Conservation (phyloP, 2,797 vertebrate genomes). For the Dicrostonyx torquatus region DNA sequence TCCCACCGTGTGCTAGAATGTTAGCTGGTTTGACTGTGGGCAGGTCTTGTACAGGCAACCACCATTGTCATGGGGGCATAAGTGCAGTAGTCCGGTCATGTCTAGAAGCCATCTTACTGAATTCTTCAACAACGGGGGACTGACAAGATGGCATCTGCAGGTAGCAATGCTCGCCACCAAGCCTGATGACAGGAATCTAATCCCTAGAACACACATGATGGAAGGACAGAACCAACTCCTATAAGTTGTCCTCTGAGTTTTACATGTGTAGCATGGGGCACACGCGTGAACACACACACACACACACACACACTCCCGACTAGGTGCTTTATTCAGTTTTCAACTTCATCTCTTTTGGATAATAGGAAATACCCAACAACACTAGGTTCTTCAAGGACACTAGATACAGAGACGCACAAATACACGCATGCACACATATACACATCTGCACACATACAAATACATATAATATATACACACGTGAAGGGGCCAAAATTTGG, state of each 20-base stretch:
- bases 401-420: neutral
- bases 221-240: neutral
- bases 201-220: neutral
- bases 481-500: neutral
- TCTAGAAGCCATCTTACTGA: conserved; percentile 5
- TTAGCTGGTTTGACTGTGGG: neutral
- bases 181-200: neutral
- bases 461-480: neutral
- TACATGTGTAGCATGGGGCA: neutral
- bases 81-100: no score
- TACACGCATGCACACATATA: no score
- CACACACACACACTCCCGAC: neutral
- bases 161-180: neutral
- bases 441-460: neutral
- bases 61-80: neutral
- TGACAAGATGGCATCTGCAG: neutral
- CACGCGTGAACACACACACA: neutral
- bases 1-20: neutral
- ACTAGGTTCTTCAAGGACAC: conserved; percentile 6
- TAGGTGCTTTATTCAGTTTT: conserved; percentile 21
- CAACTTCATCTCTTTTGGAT: conserved; percentile 4
- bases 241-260: neutral
- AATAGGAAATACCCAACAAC: neutral
- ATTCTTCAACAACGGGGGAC: neutral
- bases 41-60: neutral